Base-by-base conservation (phyloP, 2,797 vertebrate species). In the Liparis tanakae region DNA sequence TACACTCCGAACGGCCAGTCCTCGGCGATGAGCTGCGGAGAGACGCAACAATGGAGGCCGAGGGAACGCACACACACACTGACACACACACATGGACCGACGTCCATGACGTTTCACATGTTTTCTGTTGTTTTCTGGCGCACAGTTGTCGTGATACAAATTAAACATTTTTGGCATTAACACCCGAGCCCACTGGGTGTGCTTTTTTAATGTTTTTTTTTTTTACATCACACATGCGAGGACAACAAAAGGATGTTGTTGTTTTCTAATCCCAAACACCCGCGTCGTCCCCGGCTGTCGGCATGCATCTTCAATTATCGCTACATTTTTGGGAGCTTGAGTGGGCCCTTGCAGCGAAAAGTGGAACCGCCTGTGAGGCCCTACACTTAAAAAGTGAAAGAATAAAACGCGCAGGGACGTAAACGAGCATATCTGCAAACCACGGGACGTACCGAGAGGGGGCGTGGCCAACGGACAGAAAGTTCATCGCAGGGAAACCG, bases 1-100 rank as follows among this genome's bases (percentile, higher is more conserved):
- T 96, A 93, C 10, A 96, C 95, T 0, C 96, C 96, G 0, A 97
- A 96, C 0, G 96, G 96, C 96, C 96, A 97, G 87, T 96, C 94
- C 82, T 94, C 93, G 0, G 96, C 96, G 80, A 97, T 72, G 6
- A 97, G 90, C 96, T 97, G 84, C 17, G 76, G 60, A 17, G 54
- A 53, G 37, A 30, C 25, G 25, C 41, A 14, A 60, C 1, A 60
- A 30, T 15, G 22, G 53, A 57, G 59, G 71, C 22, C 34, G 5
- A 58, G 22, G 67, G 53, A 51, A 53, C 33, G 17, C 53, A 64
- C 48, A 63, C 44, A 54, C 76, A 34, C 68, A 6, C 36, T n/a
- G n/a, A n/a, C n/a, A 72, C 71, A 76, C 64, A 72, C 25, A 4
- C 65, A 53, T 3, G 7, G 37, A 10, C 51, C 34, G 39, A 72